phyloP scores from a whole-genome alignment of 2,797 vertebrate genomes.

The Arnoldichthys spilopterus region DNA sequence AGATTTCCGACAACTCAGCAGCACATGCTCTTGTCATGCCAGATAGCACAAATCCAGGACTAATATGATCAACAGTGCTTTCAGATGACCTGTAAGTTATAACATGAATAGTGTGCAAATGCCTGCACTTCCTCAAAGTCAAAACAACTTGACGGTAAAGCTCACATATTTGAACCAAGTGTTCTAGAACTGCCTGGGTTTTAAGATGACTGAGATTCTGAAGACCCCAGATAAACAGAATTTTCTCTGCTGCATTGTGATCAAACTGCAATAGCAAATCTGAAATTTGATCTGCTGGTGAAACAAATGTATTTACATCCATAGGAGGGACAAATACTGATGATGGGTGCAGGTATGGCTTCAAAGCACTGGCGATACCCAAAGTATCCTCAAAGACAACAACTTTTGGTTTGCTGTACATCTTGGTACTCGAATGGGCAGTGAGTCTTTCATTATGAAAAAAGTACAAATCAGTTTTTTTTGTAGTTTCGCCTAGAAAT shows the following conservation, averaged over 20 bases:
- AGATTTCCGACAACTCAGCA: slow-evolving; percentile 71
- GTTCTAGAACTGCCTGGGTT: slow-evolving; percentile 68
- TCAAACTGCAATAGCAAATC: slow-evolving; percentile 64
- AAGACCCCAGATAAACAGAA: slow-evolving; percentile 83
- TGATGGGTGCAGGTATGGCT: slow-evolving; percentile 72
- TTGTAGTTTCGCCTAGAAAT: slow-evolving; percentile 68
- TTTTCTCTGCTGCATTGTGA: slow-evolving; percentile 58
- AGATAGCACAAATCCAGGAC: slow-evolving; percentile 80
- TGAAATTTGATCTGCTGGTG: slow-evolving; percentile 42
- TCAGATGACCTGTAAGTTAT: slow-evolving; percentile 84
- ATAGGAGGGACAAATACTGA: slow-evolving; percentile 52
- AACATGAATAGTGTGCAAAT: slow-evolving; percentile 67
- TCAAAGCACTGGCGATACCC: slow-evolving; percentile 77
- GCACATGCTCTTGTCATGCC: slow-evolving; percentile 84
- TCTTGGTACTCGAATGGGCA: slow-evolving; percentile 43
- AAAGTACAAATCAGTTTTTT: slow-evolving; percentile 71
- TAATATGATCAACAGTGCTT: slow-evolving; percentile 77
- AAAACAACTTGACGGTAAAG: slow-evolving; percentile 80
- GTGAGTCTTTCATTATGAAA: slow-evolving; percentile 79
- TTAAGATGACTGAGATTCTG: slow-evolving; percentile 75
- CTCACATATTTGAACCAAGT: slow-evolving; percentile 81
- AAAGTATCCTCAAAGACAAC: slow-evolving; percentile 84
- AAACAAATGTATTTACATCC: slow-evolving; percentile 47
- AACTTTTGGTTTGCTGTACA: slow-evolving; percentile 68
- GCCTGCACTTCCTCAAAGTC: slow-evolving; percentile 70